phyloP scores from a whole-genome alignment of 2,888 invertebrate species.

The Diogma glabrata region DNA sequence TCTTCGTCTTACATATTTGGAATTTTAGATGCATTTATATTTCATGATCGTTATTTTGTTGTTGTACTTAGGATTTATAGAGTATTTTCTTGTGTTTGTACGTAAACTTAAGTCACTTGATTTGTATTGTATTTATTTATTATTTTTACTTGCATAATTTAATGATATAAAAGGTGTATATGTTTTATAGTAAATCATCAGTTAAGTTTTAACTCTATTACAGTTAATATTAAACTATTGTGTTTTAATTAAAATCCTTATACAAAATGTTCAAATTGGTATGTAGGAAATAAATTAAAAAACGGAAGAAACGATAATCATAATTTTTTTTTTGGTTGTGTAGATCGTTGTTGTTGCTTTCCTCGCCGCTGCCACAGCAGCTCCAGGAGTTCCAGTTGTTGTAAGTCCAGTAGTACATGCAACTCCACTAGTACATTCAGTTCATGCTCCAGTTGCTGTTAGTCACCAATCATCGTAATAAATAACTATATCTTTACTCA shows the following conservation, averaged over 20 bases:
- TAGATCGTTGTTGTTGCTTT: conserved; percentile 33
- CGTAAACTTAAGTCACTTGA: no score
- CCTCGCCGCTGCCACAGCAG: conserved; percentile 38
- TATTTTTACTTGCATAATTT: no score
- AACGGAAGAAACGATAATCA: neutral
- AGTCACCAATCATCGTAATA: conserved; percentile 14
- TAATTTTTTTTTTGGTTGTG: neutral
- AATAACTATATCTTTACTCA: neutral
- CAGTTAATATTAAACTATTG: neutral
- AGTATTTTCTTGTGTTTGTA: no score
- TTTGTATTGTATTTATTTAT: no score
- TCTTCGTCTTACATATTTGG: conserved; percentile 1
- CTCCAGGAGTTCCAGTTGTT: conserved; percentile 41
- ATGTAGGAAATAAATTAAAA: conserved; percentile 12
- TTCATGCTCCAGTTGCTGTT: conserved; percentile 18
- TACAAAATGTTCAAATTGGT: conserved; percentile 22
- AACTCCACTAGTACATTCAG: conserved; percentile 26
- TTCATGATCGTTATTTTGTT: no score
- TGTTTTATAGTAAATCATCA: conserved; percentile 14
- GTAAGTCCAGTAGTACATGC: conserved; percentile 30
- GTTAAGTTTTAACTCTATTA: conserved; percentile 7
- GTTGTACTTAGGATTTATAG: no score
- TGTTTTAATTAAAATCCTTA: conserved; percentile 3
- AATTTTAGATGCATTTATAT: no score
- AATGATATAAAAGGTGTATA: conserved; percentile 13